phyloP scores from a whole-genome alignment of 2,797 vertebrate genomes.

The Neopelma chrysocephalum region DNA sequence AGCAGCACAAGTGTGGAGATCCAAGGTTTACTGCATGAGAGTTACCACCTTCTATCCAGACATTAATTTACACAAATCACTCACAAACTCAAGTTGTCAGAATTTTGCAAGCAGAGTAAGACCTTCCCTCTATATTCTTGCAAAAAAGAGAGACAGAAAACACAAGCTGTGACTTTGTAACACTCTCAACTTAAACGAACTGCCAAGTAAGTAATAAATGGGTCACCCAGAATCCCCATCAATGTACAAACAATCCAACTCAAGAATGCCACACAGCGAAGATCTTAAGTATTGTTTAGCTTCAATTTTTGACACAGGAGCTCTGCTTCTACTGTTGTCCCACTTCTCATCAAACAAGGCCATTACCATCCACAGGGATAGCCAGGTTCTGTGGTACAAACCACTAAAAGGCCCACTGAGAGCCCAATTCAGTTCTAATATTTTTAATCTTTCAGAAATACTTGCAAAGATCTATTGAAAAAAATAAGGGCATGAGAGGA shows the following conservation, averaged over 20 bases:
- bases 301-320: not conserved
- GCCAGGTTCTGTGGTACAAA: not conserved
- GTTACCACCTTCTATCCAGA: not conserved
- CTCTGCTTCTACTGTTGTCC: not conserved
- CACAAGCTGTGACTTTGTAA: not conserved
- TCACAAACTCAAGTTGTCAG: not conserved
- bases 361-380: not conserved
- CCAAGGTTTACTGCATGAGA: not conserved
- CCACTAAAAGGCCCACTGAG: not conserved
- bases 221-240: not conserved
- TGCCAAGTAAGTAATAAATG: not conserved
- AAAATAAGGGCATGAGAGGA: not conserved
- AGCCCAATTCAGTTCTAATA: not conserved
- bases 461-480: not conserved
- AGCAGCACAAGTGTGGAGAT: not conserved
- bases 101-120: not conserved
- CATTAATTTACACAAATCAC: not conserved
- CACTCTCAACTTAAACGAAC: not conserved
- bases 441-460: not conserved
- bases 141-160: not conserved
- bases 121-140: not conserved
- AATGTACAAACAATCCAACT: not conserved
- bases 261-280: not conserved
- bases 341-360: not conserved
- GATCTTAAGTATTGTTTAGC: not conserved